Conservation (phyloP, 2,888 invertebrate genomes). For the Microctonus hyperodae region DNA sequence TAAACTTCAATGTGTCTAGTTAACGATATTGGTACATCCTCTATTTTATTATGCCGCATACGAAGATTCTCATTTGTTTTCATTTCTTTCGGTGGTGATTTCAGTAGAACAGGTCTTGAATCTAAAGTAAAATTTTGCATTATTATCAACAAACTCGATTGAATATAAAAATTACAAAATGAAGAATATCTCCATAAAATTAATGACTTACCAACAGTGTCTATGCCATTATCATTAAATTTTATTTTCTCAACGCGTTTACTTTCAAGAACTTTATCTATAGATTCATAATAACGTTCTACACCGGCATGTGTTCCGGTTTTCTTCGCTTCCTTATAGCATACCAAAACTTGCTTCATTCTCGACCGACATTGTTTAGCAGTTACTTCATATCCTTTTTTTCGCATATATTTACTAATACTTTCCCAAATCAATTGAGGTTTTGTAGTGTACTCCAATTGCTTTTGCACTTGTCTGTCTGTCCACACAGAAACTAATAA, state of each 20-base stretch:
- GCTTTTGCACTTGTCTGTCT: slow-evolving; percentile 60
- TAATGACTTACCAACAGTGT: slow-evolving; percentile 56
- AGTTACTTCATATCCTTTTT: slow-evolving; percentile 59
- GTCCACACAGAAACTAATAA: slow-evolving; percentile 61
- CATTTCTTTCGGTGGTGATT: slow-evolving; percentile 58
- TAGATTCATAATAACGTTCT: slow-evolving; percentile 59
- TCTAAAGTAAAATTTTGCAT: slow-evolving; percentile 43
- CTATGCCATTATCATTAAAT: slow-evolving; percentile 49
- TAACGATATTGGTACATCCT: slow-evolving; percentile 53
- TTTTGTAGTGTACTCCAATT: slow-evolving; percentile 54
- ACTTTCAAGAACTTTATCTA: slow-evolving; percentile 55
- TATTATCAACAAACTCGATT: not conserved
- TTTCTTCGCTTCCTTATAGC: slow-evolving; percentile 59
- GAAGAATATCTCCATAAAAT: not conserved
- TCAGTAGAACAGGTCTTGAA: slow-evolving; percentile 44
- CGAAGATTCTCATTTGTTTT: slow-evolving; percentile 60
- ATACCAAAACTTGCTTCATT: slow-evolving; percentile 61
- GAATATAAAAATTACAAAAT: not conserved
- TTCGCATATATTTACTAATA: slow-evolving; percentile 58
- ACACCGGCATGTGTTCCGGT: slow-evolving; percentile 55
- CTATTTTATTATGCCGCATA: slow-evolving; percentile 55
- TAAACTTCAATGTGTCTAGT: slow-evolving; percentile 53
- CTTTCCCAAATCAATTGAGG: slow-evolving; percentile 61
- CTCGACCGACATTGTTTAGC: slow-evolving; percentile 60
- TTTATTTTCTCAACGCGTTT: slow-evolving; percentile 45